Percentiles rank a stretch among this genome's conserved stretches.
Evolutionary conservation across 37 sponge, comb jelly and placozoan genomes (phyloP).

Genomic region (Petrosia ficiformis): DNA sequence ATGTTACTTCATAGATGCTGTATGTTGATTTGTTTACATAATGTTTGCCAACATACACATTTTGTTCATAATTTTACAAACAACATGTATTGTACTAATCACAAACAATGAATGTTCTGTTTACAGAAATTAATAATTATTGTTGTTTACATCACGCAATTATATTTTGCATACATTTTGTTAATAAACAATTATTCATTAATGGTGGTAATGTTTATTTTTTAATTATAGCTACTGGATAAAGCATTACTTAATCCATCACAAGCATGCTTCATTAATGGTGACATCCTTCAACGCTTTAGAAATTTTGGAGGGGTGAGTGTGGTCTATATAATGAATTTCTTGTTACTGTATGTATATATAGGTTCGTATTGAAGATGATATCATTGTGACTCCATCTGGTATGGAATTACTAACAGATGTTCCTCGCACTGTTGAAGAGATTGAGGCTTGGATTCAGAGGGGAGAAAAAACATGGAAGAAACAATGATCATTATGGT

Average conservation of each 20-base stretch:
- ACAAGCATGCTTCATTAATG: conserved; percentile 80
- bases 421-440: conserved; percentile 92
- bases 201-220: not conserved
- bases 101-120: not conserved
- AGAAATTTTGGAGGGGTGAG: conserved; percentile 91
- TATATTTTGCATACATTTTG: no score
- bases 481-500: no score
- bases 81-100: no score
- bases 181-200: no score
- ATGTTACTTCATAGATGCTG: conserved; percentile 87
- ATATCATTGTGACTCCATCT: conserved; percentile 73
- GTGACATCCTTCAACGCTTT: conserved; percentile 64
- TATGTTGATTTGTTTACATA: conserved; percentile 18
- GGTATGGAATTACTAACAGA: conserved; percentile 87
- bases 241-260: conserved; percentile 71
- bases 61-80: no score
- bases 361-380: conserved; percentile 94
- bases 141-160: not conserved
- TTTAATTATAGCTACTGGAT: conserved; percentile 68
- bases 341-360: not conserved
- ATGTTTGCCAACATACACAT: no score
- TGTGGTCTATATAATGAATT: not conserved
- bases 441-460: conserved; percentile 95
- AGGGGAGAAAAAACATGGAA: conserved; percentile 67
- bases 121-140: not conserved